These are phyloP conservation scores for Colossoma macropomum DNA, from an alignment of 2,113 vertebrate species.

Conservation along the genomic window DNA sequence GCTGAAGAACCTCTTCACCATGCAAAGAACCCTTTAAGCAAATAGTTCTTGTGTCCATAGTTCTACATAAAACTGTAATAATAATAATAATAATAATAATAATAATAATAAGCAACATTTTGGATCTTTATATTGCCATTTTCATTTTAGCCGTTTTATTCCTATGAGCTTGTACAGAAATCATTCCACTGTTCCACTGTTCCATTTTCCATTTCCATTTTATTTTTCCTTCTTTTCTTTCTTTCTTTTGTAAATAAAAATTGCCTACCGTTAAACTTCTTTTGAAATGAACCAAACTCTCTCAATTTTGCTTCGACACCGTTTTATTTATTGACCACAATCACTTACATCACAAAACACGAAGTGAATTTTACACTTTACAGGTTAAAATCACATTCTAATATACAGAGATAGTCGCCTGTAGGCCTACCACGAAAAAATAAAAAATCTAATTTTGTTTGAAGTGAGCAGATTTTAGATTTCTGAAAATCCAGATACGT, in stretches of 20 bases:
- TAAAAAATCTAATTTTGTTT: background rate
- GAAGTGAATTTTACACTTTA: slow-evolving; percentile 80
- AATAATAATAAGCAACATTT: too few species aligned
- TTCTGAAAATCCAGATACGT: background rate
- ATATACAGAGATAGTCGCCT: slow-evolving; percentile 57
- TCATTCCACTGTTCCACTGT: too few species aligned
- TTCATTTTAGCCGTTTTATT: background rate
- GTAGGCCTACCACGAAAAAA: slow-evolving; percentile 51
- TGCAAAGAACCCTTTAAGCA: too few species aligned
- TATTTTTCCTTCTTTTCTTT: too few species aligned
- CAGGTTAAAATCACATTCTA: slow-evolving; percentile 77
- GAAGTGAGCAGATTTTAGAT: background rate
- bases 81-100: slow-evolving; percentile 3
- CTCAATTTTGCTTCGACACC: slow-evolving; percentile 77
- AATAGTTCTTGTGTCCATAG: too few species aligned
- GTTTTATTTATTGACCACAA: slow-evolving; percentile 82
- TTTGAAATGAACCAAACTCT: background rate
- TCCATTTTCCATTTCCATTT: background rate
- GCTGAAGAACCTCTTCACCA: too few species aligned
- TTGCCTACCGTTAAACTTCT: too few species aligned
- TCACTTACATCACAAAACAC: slow-evolving; percentile 83
- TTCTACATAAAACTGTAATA: background rate
- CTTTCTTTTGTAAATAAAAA: too few species aligned
- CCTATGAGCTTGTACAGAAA: too few species aligned
- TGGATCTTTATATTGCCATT: background rate